Evolutionary conservation across 2,113 vertebrate species (phyloP), one percentile per base, ranked within the genome.

Genomic region (Dipodomys ordii): DNA sequence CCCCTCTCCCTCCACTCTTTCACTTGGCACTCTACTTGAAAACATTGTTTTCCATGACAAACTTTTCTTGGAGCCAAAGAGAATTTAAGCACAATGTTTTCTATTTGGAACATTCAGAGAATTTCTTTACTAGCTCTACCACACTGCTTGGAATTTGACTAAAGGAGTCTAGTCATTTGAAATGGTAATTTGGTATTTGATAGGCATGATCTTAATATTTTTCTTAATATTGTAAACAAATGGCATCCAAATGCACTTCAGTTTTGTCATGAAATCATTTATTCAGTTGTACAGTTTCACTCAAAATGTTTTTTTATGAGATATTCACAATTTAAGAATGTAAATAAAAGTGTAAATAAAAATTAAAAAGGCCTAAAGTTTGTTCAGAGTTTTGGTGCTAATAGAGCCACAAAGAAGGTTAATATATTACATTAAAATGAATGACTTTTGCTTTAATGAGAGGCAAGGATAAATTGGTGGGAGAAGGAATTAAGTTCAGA

Each of bases 241-340:
- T 68, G 89, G 53, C 23, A 86, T 30, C 39, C 88, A 60, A 44
- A 60, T 53, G 7, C 6, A 57, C 39, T 85, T 94, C 7, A 68
- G 15, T 92, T 82, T 92, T 81, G 6, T 92, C 87, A 80, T 65
- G 35, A 76, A 95, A 87, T 84, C 44, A 92, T 46, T 83, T 79
- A 39, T 20, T 87, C 74, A 53, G 88, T 92, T 87, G 39, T 39
- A 3, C 81, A 88, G 44, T 80, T 95, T 39, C 25, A 77, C 11
- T 80, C 20, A 65, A 83, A 92, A 64, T 87, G 81, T 90, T 92
- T n/a, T 85, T 85, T 88, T 57, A 35, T 92, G 46, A 81, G 90
- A 73, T 89, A 20, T 62, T 2, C 67, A 57, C 78, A n/a, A 88
- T 91, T 91, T 88, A 89, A 95, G 35, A 53, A 88, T 88, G 73